Evolutionary conservation across 2,113 vertebrate species (phyloP).

Genomic region (Chloropsis cyanopogon): DNA sequence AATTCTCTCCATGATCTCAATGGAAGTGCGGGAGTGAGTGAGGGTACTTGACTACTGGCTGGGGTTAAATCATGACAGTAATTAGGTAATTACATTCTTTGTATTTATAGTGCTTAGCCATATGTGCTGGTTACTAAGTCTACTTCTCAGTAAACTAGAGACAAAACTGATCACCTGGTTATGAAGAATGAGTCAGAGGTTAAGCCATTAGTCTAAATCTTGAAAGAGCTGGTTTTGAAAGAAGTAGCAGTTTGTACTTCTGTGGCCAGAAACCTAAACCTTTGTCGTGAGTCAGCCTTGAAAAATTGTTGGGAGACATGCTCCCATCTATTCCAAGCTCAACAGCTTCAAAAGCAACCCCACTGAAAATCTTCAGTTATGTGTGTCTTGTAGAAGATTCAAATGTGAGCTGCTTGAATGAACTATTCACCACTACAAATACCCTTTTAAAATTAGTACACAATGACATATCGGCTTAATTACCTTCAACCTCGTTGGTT

Average conservation of each 20-base stretch:
- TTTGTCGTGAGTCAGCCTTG: background rate
- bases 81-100: background rate
- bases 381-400: background rate
- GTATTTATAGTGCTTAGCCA: background rate
- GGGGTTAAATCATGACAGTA: background rate
- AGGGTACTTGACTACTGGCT: background rate
- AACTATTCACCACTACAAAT: slow-evolving; percentile 8
- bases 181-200: too few species aligned
- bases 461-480: slow-evolving; percentile 31
- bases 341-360: background rate
- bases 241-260: background rate
- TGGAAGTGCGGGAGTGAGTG: background rate
- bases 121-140: background rate
- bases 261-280: background rate
- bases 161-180: too few species aligned
- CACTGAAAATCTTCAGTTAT: background rate
- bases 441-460: slow-evolving; percentile 16
- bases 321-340: too few species aligned
- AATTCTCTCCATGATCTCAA: background rate
- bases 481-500: slow-evolving; percentile 59
- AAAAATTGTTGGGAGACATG: rapidly evolving
- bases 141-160: too few species aligned
- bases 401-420: background rate
- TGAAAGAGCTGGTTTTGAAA: background rate
- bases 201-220: background rate